Percentiles rank a stretch among this genome's conserved stretches.
Conservation (phyloP, 2,113 vertebrate genomes). For the Anarrhichthys ocellatus region DNA sequence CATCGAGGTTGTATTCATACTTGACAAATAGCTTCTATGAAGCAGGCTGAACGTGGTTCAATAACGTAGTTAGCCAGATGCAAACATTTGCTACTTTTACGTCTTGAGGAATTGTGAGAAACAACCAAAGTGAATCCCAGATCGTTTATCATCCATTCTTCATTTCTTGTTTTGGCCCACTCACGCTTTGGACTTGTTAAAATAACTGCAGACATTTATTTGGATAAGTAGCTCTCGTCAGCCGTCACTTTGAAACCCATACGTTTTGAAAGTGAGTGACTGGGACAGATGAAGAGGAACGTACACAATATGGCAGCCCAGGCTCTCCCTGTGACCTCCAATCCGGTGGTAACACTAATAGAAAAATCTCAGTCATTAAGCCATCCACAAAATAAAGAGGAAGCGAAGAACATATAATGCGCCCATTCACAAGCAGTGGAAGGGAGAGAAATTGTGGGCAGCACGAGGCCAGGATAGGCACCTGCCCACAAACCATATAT, state of each 20-base stretch:
- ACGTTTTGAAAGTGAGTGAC: constrained; percentile 42
- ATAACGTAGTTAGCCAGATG: constrained; percentile 37
- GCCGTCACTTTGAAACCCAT: constrained; percentile 18
- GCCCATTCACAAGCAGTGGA: constrained; percentile 56
- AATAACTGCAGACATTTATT: constrained; percentile 43
- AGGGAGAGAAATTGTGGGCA: constrained; percentile 62
- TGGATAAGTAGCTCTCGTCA: constrained; percentile 39
- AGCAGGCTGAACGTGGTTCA: constrained; percentile 31
- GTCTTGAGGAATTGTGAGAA: constrained; percentile 29
- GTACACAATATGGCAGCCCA: constrained; percentile 23
- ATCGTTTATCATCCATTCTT: constrained; percentile 39
- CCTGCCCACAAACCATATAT: constrained; percentile 65
- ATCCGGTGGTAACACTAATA: constrained; percentile 57
- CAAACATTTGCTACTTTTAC: constrained; percentile 48
- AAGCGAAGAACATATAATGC: constrained; percentile 65
- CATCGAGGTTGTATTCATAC: constrained; percentile 44
- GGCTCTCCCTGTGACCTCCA: constrained; percentile 57
- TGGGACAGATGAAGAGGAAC: constrained; percentile 55
- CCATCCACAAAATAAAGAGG: constrained; percentile 59
- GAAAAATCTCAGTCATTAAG: constrained; percentile 65
- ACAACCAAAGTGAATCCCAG: constrained; percentile 23
- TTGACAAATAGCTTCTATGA: constrained; percentile 46
- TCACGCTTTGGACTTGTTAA: constrained; percentile 41
- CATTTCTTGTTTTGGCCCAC: constrained; percentile 21
- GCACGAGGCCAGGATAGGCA: constrained; percentile 59